Evolutionary conservation across 53 echinoderm and acorn worm species (phyloP).

Genomic region (Glandiceps talaboti): DNA sequence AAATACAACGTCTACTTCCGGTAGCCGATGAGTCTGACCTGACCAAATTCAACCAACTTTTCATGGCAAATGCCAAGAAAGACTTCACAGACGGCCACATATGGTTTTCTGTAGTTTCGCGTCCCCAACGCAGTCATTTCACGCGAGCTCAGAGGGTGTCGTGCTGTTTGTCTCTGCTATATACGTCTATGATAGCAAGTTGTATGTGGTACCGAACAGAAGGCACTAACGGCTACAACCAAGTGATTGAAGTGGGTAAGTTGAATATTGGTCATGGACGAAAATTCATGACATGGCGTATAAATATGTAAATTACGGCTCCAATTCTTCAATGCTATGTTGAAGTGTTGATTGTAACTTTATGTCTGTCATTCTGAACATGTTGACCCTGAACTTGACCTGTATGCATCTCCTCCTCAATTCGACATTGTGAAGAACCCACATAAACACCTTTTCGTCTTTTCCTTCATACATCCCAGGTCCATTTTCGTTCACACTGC

Average conservation of each 20-base stretch:
- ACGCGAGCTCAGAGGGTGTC: conserved; percentile 57
- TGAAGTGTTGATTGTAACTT: too few relatives aligned
- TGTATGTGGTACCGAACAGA: conserved; percentile 44
- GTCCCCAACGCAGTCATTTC: conserved; percentile 20
- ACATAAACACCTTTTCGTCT: too few relatives aligned
- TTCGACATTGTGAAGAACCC: too few relatives aligned
- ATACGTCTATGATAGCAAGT: conserved; percentile 57
- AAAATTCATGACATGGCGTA: too few relatives aligned
- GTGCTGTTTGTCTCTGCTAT: conserved; percentile 60
- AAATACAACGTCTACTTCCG: neutral
- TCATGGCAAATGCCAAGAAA: neutral
- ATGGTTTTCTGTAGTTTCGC: neutral
- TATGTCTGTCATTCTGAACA: too few relatives aligned
- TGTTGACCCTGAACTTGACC: too few relatives aligned
- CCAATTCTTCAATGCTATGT: too few relatives aligned
- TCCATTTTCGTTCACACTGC: conserved; percentile 32
- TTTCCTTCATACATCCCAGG: too few relatives aligned
- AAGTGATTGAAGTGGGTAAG: conserved; percentile 12
- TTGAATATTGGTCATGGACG: too few relatives aligned
- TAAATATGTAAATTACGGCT: too few relatives aligned
- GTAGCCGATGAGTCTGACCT: neutral
- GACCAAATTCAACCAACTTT: neutral
- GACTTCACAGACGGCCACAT: neutral
- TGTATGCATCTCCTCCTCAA: too few relatives aligned
- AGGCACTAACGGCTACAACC: conserved; percentile 8